Evolutionary conservation across 2,797 vertebrate genomes (phyloP), one percentile per base, ranked within the genome.

Genomic region (Sebastes reedi): DNA sequence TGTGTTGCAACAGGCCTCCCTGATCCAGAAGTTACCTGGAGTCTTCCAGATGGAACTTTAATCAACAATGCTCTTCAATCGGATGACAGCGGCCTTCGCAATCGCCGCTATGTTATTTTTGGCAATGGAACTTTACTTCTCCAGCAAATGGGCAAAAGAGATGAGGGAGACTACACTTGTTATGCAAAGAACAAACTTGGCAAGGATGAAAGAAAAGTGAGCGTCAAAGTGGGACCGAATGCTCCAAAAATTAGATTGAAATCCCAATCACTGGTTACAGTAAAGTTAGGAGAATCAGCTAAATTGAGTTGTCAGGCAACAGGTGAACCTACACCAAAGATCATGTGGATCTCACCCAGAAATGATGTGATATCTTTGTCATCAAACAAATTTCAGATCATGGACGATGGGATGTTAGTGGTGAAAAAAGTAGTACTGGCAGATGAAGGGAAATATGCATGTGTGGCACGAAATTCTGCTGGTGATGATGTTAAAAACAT

Each of bases 161-260:
- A 97, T 18, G 96, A 97, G 79, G 96, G 96, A 0, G 95, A 97
- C 87, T 96, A 96, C 77, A 96, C 95, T 20, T 97, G 96, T 73
- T 94, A 94, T 22, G 96, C 96, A 20, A 95, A 95, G 67, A 97
- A 97, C 80, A 94, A 95, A 79, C 88, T 96, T 11, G 96, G 96
- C 50, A 95, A 93, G 82, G 96, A 96, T 14, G 95, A 96, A 84
- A 95, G 92, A 90, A 96, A 94, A 88, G 91, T 96, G 14, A 96
- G 87, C 3, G 89, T 97, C 32, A 94, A 85, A 84, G 92, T 96
- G 52, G 91, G 88, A 54, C 92, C 93, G 7, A 92, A 94, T 56
- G 89, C 90, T 81, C 94, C 95, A 6, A 90, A 77, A 64, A 95
- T 95, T 76, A 74, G 32, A 62, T 91, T 74, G 2, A 95, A 94